Percentiles rank a stretch among this genome's conserved stretches.
Evolutionary conservation across 2,888 invertebrate genomes (phyloP).

Genomic region (Gastrophysa polygoni): DNA sequence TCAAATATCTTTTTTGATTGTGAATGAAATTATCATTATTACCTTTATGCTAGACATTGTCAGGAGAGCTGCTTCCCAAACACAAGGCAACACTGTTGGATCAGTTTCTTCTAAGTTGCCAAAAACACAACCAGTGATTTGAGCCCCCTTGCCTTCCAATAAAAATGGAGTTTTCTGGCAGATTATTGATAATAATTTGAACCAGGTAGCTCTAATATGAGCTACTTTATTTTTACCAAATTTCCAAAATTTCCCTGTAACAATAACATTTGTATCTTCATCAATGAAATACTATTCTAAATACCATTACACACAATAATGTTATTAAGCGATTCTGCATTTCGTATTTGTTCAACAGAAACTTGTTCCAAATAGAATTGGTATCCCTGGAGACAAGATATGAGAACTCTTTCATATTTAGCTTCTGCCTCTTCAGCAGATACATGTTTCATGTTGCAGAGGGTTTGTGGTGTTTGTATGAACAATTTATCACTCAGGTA

Average conservation of each 20-base stretch:
- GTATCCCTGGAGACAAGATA: conserved; percentile 70
- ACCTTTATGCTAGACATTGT: conserved; percentile 65
- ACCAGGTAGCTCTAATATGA: conserved; percentile 69
- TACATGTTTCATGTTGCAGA: conserved; percentile 62
- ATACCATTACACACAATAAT: conserved; percentile 56
- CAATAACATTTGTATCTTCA: background rate
- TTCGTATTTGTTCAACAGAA: conserved; percentile 59
- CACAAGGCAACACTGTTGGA: conserved; percentile 66
- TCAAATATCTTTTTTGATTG: too few species aligned
- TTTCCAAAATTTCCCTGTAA: conserved; percentile 70
- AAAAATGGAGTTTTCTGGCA: conserved; percentile 65
- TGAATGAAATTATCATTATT: too few species aligned
- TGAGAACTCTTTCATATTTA: conserved; percentile 70
- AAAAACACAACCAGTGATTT: conserved; percentile 66
- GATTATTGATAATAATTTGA: conserved; percentile 66
- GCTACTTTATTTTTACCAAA: conserved; percentile 64
- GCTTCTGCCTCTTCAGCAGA: conserved; percentile 71
- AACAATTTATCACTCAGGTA: conserved; percentile 76
- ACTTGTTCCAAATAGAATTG: conserved; percentile 67
- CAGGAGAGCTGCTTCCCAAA: conserved; percentile 78
- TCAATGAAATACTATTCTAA: background rate
- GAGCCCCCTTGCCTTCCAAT: conserved; percentile 62
- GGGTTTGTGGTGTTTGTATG: conserved; percentile 63
- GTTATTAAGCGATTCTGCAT: conserved; percentile 57
- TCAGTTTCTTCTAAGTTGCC: conserved; percentile 73